Percentiles rank a stretch among this genome's conserved stretches.
Evolutionary conservation across 2,888 invertebrate genomes (phyloP).

Genomic region (Nebria brevicollis): DNA sequence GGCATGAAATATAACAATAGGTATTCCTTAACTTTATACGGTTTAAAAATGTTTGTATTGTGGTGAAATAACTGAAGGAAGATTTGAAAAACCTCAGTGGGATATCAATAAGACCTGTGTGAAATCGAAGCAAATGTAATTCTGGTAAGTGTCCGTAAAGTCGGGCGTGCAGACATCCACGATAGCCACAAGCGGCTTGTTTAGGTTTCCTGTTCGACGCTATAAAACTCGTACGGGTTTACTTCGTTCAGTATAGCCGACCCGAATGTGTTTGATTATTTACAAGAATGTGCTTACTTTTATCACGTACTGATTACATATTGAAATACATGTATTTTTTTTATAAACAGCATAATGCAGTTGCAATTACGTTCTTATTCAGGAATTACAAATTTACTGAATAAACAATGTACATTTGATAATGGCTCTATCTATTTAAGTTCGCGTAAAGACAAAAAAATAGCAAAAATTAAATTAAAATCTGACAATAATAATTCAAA

Average conservation of each 20-base stretch:
- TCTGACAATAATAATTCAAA: too few relatives aligned
- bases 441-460: too few relatives aligned
- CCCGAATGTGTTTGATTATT: background rate
- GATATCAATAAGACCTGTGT: background rate
- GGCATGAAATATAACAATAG: too few relatives aligned
- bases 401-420: too few relatives aligned
- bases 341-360: too few relatives aligned
- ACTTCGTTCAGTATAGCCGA: background rate
- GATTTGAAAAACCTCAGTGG: background rate
- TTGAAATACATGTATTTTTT: background rate
- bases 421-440: too few relatives aligned
- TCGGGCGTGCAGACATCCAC: conserved; percentile 1
- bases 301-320: background rate
- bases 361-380: too few relatives aligned
- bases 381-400: too few relatives aligned
- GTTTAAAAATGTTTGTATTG: background rate
- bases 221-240: background rate
- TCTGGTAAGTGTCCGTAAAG: background rate
- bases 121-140: conserved; percentile 1
- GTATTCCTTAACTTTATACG: background rate
- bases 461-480: too few relatives aligned
- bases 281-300: background rate
- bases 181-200: conserved; percentile 11
- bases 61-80: background rate
- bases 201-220: conserved; percentile 6